phyloP scores from a whole-genome alignment of 2,888 invertebrate genomes.

The Thymelicus lineola region DNA sequence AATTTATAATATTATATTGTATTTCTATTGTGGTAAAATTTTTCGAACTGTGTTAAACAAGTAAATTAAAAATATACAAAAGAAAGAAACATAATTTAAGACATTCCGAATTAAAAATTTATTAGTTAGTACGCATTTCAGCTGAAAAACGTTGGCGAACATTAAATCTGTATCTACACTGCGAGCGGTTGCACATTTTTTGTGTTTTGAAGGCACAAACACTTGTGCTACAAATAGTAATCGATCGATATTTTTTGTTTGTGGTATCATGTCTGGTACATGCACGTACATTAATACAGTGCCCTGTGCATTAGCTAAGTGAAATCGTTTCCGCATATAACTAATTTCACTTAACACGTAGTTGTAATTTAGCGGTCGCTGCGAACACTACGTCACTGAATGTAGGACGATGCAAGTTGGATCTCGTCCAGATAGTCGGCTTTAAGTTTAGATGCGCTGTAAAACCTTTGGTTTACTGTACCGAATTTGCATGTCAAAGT shows the following conservation, averaged over 20 bases:
- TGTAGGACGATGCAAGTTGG: slow-evolving; percentile 20
- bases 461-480: slow-evolving; percentile 9
- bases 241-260: neutral
- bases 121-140: too few species aligned
- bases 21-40: too few species aligned
- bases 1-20: too few species aligned
- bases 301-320: neutral
- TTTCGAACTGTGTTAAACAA: too few species aligned
- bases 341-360: slow-evolving; percentile 30
- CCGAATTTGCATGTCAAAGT: slow-evolving; percentile 1
- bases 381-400: slow-evolving; percentile 20
- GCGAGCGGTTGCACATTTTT: too few species aligned
- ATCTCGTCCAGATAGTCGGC: slow-evolving; percentile 16
- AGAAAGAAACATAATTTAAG: too few species aligned
- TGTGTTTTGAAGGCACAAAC: too few species aligned
- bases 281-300: neutral
- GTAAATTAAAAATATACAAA: too few species aligned
- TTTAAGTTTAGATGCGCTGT: slow-evolving; percentile 17
- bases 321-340: slow-evolving; percentile 14
- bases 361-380: slow-evolving; percentile 23
- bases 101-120: too few species aligned
- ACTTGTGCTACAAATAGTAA: too few species aligned
- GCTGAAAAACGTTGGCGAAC: too few species aligned
- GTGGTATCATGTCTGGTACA: neutral
- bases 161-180: too few species aligned